Base-by-base conservation (phyloP, 2,888 invertebrate genomes). In the Brachypalpus laphriformis region DNA sequence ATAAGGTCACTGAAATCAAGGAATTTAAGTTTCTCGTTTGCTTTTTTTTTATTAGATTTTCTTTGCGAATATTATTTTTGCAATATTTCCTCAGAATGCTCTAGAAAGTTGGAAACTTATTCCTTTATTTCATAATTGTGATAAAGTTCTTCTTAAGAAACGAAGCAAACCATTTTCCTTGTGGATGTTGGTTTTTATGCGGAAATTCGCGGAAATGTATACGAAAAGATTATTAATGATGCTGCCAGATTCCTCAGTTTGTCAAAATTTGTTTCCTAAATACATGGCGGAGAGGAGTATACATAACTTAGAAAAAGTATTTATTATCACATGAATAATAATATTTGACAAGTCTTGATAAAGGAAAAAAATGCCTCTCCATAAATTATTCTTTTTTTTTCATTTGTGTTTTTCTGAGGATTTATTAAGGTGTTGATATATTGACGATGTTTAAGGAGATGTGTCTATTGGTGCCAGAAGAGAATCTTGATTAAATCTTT, bases 201-300 rank as follows among this genome's bases (percentile, higher is more conserved):
- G 18, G 25, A 14, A 2, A 31, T 57, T 40, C 51, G 25, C 11
- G 65, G 47, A 72, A 59, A 66, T 22, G 57, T 51, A 22, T 25
- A 47, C n/a, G 22, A 51, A 8, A 74, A 59, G n/a, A 59, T 74
- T 61, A 80, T 80, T 74, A 80, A 80, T 80, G 74, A 45, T 57
- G 57, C 51, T 37, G 28, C 5, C 51, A 72, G 57, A 42, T 61
- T 25, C 42, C 18, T 61, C 51, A 74, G 66, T 74, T 34, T 74
- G 18, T 74, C 74, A 42, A 11, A 31, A 42, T 40, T 14, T 14
- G 6, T 40, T 40, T 14, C 40, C 6, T 6, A 5, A 40, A 40
- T 14, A 40, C 14, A 40, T 11, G 14, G 5, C 6, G 40, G 14
- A 14, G 57, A 16, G 16, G n/a, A n/a, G n/a, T n/a, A n/a, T n/a